Percentiles rank a stretch among this genome's conserved stretches.
phyloP scores from a whole-genome alignment of 2,888 invertebrate genomes.

The Diarsia dahlii region DNA sequence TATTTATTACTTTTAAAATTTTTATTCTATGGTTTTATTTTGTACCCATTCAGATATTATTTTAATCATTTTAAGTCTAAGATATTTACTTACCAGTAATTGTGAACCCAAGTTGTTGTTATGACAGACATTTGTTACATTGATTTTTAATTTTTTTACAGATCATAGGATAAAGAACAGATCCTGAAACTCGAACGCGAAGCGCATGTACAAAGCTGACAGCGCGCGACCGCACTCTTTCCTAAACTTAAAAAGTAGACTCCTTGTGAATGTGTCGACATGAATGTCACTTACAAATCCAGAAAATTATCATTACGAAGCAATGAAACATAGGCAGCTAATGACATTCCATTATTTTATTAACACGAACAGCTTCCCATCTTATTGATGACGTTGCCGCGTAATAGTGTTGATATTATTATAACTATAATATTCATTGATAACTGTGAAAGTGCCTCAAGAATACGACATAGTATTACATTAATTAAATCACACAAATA shows the following conservation, averaged over 20 bases:
- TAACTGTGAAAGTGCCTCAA: conserved; percentile 43
- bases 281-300: conserved; percentile 62
- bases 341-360: conserved; percentile 67
- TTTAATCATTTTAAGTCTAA: too few species aligned
- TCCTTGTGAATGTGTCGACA: conserved; percentile 51
- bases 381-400: conserved; percentile 22
- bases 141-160: conserved; percentile 68
- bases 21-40: too few species aligned
- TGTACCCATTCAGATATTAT: too few species aligned
- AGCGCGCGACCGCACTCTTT: conserved; percentile 56
- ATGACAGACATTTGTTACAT: not conserved
- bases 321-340: conserved; percentile 62
- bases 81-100: too few species aligned
- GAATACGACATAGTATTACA: conserved; percentile 17
- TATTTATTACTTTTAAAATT: too few species aligned
- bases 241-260: conserved; percentile 58
- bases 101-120: too few species aligned
- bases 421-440: conserved; percentile 16
- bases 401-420: conserved; percentile 15
- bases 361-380: conserved; percentile 17
- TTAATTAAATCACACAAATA: conserved; percentile 12
- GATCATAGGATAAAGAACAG: conserved; percentile 87
- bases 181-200: conserved; percentile 82
- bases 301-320: conserved; percentile 64
- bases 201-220: conserved; percentile 71